These are phyloP conservation scores for Azorinus chamasolen DNA, from an alignment of 2,888 invertebrate genomes.

Conservation along the genomic window DNA sequence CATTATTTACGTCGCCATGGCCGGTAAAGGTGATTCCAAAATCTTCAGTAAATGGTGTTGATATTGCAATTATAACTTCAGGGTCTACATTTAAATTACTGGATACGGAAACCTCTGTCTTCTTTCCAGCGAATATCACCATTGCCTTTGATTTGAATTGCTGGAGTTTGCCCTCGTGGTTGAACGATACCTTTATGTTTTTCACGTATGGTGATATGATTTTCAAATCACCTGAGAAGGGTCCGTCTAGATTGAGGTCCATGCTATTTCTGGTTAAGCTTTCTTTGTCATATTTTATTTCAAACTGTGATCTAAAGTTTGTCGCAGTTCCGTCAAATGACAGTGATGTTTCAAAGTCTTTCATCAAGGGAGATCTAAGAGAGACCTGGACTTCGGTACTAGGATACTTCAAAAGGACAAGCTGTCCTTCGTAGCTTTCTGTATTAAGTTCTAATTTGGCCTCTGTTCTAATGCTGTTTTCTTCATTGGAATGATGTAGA, in stretches of 20 bases:
- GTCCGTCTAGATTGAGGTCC: slow-evolving; percentile 24
- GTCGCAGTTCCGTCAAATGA: slow-evolving; percentile 11
- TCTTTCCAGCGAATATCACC: slow-evolving; percentile 27
- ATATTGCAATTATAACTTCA: no score
- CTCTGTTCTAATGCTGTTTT: slow-evolving; percentile 52
- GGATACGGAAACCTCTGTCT: neutral
- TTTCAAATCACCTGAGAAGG: slow-evolving; percentile 34
- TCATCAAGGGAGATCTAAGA: slow-evolving; percentile 48
- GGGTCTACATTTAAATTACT: no score
- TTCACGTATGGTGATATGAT: slow-evolving; percentile 37
- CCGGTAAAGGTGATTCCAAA: no score
- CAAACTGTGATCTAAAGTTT: slow-evolving; percentile 28
- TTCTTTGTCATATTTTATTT: slow-evolving; percentile 23
- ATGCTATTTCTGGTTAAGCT: slow-evolving; percentile 17
- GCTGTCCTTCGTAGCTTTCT: slow-evolving; percentile 46
- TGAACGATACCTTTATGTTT: slow-evolving; percentile 30
- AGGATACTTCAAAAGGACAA: slow-evolving; percentile 35
- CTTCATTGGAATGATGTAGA: slow-evolving; percentile 43
- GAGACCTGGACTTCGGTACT: slow-evolving; percentile 38
- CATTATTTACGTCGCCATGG: no score
- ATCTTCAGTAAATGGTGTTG: no score
- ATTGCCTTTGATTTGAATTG: slow-evolving; percentile 22
- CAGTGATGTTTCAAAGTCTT: slow-evolving; percentile 32
- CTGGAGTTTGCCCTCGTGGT: slow-evolving; percentile 10
- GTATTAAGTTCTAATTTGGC: slow-evolving; percentile 37